Conservation (phyloP, 1,140 invertebrate genomes). For the Scaptomyza pallida region DNA sequence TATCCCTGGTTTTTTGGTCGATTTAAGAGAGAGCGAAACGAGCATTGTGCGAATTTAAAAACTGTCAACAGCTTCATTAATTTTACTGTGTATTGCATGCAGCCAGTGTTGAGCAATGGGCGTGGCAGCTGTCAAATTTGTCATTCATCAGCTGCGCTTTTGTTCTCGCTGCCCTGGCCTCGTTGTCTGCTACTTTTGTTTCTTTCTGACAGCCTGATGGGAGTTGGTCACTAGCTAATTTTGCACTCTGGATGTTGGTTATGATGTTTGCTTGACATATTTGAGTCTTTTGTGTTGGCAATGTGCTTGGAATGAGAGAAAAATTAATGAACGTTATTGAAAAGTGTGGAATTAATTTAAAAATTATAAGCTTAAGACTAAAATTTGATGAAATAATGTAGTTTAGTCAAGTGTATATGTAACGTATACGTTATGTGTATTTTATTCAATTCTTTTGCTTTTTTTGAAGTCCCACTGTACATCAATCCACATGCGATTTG, state of each 20-base stretch:
- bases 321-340: too few species aligned
- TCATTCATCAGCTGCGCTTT: constrained; percentile 66
- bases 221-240: constrained; percentile 10
- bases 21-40: constrained; percentile 52
- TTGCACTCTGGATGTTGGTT: neutral
- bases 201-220: constrained; percentile 52
- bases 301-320: too few species aligned
- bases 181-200: constrained; percentile 42
- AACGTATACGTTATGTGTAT: too few species aligned
- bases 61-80: constrained; percentile 75
- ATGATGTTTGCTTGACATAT: neutral
- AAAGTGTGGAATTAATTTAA: too few species aligned
- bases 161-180: neutral
- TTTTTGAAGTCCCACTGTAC: neutral
- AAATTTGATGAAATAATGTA: too few species aligned
- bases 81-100: constrained; percentile 46
- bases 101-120: constrained; percentile 62
- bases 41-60: constrained; percentile 60
- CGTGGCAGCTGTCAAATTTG: constrained; percentile 67
- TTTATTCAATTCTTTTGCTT: too few species aligned
- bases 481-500: constrained; percentile 32
- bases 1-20: constrained; percentile 26
- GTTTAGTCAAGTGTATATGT: too few species aligned
- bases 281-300: neutral
- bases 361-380: too few species aligned